Evolutionary conservation across 1,140 invertebrate species (phyloP), one percentile per base, ranked within the genome.

Genomic region (Scaptomyza pallida): DNA sequence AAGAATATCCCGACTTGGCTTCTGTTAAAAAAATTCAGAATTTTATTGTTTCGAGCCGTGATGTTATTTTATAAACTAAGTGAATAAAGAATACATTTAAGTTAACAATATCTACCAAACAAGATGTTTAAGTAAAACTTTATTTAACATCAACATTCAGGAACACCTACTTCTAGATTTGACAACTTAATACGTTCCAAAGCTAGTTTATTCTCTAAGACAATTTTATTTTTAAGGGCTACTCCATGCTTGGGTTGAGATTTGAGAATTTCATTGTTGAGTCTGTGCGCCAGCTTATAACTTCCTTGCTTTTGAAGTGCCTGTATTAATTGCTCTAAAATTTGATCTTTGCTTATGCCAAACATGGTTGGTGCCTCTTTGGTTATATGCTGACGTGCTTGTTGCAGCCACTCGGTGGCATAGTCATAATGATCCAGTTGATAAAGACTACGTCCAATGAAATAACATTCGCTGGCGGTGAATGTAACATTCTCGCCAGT

Each of bases 401-500:
- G 96, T 48, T 95, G 93, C 95, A 99, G 98, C 98, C 98, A 99
- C 37, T 97, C 92, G 0, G 96, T 94, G 0, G 97, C 97, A 85
- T 98, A 98, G 73, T 96, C 96, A 91, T 95, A 97, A 91, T 99
- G 97, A 13, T 95, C 95, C 62, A 95, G 94, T 83, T 97, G 96
- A 92, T 99, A 99, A 3, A 97, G 95, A 77, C 97, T 95, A 55
- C 96, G 93, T 8, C 98, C 98, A 12, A 99, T 93, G 92, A 99
- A 97, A 92, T 97, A 99, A 90, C 98, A 99, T 90, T 99, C 98
- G 48, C 95, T 94, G 4, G 97, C 97, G 93, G 92, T 91, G 91
- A 96, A 92, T 35, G 93, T 92, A 0, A 91, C 80, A 78, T 92
- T 91, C 96, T 70, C 3, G 9, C 50, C 19, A 4, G 16, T 26